Evolutionary conservation across 2,888 invertebrate genomes (phyloP).

Genomic region (Chouioia cunea): DNA sequence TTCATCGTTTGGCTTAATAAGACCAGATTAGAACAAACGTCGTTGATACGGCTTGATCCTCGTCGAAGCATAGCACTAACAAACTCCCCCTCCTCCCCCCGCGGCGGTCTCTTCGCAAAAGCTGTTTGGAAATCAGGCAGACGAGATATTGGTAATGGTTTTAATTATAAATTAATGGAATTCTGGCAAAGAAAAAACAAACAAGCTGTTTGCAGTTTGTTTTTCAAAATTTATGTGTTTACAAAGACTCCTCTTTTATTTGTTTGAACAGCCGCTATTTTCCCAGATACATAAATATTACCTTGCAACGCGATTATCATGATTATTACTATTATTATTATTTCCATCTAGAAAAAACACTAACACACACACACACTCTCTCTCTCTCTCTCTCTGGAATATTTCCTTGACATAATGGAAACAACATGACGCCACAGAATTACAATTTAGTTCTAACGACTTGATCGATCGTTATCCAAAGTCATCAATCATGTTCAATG

Average conservation of each 20-base stretch:
- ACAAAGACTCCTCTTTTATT: too few species aligned
- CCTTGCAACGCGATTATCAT: too few species aligned
- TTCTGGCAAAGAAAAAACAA: background rate
- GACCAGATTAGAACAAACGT: conserved; percentile 50
- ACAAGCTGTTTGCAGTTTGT: background rate
- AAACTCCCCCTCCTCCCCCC: conserved; percentile 1
- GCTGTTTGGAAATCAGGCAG: background rate
- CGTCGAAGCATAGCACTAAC: too few species aligned
- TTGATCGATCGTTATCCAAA: conserved; percentile 11
- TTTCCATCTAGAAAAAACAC: background rate
- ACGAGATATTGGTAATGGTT: background rate
- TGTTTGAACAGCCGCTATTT: too few species aligned
- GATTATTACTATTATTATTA: too few species aligned
- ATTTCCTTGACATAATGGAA: conserved; percentile 12
- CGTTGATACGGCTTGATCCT: background rate
- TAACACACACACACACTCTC: too few species aligned
- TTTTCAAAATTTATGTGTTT: too few species aligned
- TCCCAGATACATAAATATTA: too few species aligned
- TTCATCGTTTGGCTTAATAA: conserved; percentile 46
- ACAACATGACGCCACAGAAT: background rate
- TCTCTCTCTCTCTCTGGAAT: too few species aligned
- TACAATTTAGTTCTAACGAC: conserved; percentile 6
- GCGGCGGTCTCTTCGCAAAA: background rate
- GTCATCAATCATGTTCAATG: conserved; percentile 19
- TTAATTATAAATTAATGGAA: conserved; percentile 3